phyloP scores from a whole-genome alignment of 2,888 invertebrate species.

The Nyleta sp. region DNA sequence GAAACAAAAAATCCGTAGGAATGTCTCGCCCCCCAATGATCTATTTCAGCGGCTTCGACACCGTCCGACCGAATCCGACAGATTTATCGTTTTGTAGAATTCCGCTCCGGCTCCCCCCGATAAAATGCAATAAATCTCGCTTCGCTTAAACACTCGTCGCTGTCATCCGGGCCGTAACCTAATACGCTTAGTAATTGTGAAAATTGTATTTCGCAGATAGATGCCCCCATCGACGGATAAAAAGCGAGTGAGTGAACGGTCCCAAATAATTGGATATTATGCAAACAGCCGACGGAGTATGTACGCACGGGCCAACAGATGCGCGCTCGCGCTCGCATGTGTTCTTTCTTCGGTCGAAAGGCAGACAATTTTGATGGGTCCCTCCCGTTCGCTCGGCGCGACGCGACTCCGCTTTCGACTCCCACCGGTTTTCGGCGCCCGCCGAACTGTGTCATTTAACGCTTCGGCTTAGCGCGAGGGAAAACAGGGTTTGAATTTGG shows the following conservation, averaged over 20 bases:
- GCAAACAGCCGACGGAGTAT: constrained; percentile 67
- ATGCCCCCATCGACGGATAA: constrained; percentile 32
- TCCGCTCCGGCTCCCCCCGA: constrained; percentile 17
- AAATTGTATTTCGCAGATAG: constrained; percentile 41
- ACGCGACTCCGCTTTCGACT: constrained; percentile 17
- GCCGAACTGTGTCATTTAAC: constrained; percentile 63
- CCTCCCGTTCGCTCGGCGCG: constrained; percentile 10
- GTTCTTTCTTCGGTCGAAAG: constrained; percentile 32
- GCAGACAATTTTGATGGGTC: constrained; percentile 27
- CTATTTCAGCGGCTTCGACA: constrained; percentile 11
- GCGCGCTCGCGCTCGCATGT: constrained; percentile 63
- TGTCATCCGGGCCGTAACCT: constrained; percentile 40
- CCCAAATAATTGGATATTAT: constrained; percentile 74
- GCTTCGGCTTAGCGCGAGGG: constrained; percentile 66
- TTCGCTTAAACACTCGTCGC: constrained; percentile 42
- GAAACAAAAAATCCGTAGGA: neutral
- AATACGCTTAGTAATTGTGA: constrained; percentile 58
- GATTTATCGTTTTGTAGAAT: constrained; percentile 48
- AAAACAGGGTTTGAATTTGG: constrained; percentile 54
- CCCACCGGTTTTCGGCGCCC: constrained; percentile 24
- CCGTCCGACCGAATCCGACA: constrained; percentile 7
- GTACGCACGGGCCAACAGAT: constrained; percentile 70
- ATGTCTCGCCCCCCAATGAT: neutral
- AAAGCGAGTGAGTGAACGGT: constrained; percentile 50
- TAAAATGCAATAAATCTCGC: constrained; percentile 47